Percentiles rank a stretch among this genome's conserved stretches.
phyloP scores from a whole-genome alignment of 2,888 invertebrate species.

The Drymonia ruficornis region DNA sequence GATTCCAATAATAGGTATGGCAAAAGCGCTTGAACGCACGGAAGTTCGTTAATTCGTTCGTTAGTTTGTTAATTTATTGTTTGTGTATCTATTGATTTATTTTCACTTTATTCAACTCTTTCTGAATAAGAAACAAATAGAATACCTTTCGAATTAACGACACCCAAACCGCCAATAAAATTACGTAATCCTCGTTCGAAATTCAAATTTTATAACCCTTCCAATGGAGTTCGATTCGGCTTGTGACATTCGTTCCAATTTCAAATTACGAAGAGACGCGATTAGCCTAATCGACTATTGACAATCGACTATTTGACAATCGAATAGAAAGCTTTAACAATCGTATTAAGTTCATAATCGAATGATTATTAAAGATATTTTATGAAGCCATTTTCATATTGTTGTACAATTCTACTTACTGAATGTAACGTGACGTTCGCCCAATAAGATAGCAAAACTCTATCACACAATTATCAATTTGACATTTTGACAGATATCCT shows the following conservation, averaged over 20 bases:
- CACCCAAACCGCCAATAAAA: neutral
- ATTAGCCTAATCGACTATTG: slow-evolving; percentile 39
- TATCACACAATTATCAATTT: too few relatives aligned
- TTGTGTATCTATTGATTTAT: too few relatives aligned
- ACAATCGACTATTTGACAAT: slow-evolving; percentile 19
- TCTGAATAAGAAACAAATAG: too few relatives aligned
- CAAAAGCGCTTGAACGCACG: too few relatives aligned
- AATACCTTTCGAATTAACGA: neutral
- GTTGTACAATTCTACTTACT: neutral
- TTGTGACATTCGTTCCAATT: slow-evolving; percentile 50
- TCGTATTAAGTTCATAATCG: slow-evolving; percentile 34
- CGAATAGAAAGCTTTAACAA: slow-evolving; percentile 25
- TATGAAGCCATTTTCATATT: slow-evolving; percentile 1
- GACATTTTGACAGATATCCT: too few relatives aligned
- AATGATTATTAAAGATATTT: slow-evolving; percentile 25
- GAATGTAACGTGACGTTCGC: neutral
- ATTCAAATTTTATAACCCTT: slow-evolving; percentile 11
- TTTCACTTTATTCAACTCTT: too few relatives aligned
- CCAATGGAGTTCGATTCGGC: slow-evolving; percentile 9
- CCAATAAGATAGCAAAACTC: neutral
- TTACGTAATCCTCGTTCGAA: slow-evolving; percentile 9
- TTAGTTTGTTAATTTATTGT: too few relatives aligned
- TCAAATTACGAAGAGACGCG: slow-evolving; percentile 53
- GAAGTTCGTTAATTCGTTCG: too few relatives aligned
- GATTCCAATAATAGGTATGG: too few relatives aligned